Conservation (phyloP, 2,113 vertebrate genomes). For the Megalops atlanticus region DNA sequence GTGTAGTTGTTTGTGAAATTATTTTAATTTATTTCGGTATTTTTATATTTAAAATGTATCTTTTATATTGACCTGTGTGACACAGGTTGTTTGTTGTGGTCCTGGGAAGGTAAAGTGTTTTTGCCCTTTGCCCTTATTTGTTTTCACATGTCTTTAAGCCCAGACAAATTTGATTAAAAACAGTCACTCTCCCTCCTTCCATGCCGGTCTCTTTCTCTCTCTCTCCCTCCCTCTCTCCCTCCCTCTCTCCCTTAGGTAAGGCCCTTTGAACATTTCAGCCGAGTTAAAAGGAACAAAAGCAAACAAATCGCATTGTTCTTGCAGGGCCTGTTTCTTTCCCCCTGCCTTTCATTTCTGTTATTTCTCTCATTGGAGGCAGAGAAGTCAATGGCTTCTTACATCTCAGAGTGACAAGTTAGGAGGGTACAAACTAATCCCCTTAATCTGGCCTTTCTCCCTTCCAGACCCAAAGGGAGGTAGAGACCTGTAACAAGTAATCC, state of each 20-base stretch:
- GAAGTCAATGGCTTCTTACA: slow-evolving; percentile 81
- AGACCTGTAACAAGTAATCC: slow-evolving; percentile 80
- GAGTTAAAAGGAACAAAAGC: slow-evolving; percentile 71
- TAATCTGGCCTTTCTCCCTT: slow-evolving; percentile 80
- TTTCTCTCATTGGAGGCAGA: slow-evolving; percentile 65
- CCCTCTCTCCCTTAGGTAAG: slow-evolving; percentile 43
- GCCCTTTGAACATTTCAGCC: slow-evolving; percentile 65
- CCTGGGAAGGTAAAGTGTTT: too few relatives aligned
- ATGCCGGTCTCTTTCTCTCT: not conserved
- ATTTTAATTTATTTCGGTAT: too few relatives aligned
- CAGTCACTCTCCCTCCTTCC: slow-evolving; percentile 20
- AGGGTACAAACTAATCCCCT: slow-evolving; percentile 88
- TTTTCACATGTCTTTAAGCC: not conserved
- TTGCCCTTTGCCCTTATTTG: slow-evolving; percentile 1
- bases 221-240: slow-evolving; percentile 30
- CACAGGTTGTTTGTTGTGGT: too few relatives aligned
- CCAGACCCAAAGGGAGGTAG: slow-evolving; percentile 75
- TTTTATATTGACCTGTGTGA: too few relatives aligned
- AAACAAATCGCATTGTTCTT: slow-evolving; percentile 73
- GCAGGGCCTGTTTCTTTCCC: slow-evolving; percentile 68
- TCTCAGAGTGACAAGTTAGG: slow-evolving; percentile 81
- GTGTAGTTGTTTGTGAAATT: too few relatives aligned
- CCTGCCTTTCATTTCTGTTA: slow-evolving; percentile 70
- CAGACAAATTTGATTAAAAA: slow-evolving; percentile 26
- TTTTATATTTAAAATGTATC: too few relatives aligned